Evolutionary conservation across 1,140 invertebrate genomes (phyloP), one percentile per base, ranked within the genome.

Genomic region (Micrasema longulum): DNA sequence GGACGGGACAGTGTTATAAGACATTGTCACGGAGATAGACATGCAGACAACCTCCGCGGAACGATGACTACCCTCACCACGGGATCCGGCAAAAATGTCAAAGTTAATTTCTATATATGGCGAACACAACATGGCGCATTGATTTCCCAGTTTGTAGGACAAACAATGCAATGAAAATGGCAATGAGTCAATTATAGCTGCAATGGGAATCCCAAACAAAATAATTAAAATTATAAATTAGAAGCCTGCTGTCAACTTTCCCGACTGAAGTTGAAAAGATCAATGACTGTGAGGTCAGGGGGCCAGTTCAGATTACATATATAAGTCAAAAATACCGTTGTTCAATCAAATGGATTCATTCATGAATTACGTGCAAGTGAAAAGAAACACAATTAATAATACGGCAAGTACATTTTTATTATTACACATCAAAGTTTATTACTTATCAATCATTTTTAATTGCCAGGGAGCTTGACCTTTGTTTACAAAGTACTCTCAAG

Each of bases 341-440:
- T 45, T 45, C 18, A 45, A 45, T 45, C n/a, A 16, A 14, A 45
- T 45, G 43, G 43, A 45, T 45, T 45, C 43, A 14, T 45, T 45
- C 1, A 45, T 14, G 7, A 45, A 45, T 45, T 45, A 45, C 10
- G 6, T 12, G 2, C 41, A 43, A n/a, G n/a, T n/a, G n/a, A n/a
- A n/a, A n/a, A n/a, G n/a, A n/a, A n/a, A n/a, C n/a, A n/a, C n/a
- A n/a, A 43, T 0, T 7, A 6, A 43, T 7, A 6, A 43, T 6
- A 43, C 12, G 2, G 41, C 16, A 43, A 43, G 41, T 12, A 43
- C 41, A 12, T 7, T 43, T 43, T 43, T 43, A 12, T 43, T 38
- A 38, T 38, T 38, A n/a, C n/a, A n/a, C n/a, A n/a, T n/a, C n/a
- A n/a, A n/a, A n/a, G n/a, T n/a, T n/a, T n/a, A n/a, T n/a, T n/a